Percentiles rank a stretch among this genome's conserved stretches.
phyloP scores from a whole-genome alignment of 2,888 invertebrate species.

The Toxonevra muliebris region DNA sequence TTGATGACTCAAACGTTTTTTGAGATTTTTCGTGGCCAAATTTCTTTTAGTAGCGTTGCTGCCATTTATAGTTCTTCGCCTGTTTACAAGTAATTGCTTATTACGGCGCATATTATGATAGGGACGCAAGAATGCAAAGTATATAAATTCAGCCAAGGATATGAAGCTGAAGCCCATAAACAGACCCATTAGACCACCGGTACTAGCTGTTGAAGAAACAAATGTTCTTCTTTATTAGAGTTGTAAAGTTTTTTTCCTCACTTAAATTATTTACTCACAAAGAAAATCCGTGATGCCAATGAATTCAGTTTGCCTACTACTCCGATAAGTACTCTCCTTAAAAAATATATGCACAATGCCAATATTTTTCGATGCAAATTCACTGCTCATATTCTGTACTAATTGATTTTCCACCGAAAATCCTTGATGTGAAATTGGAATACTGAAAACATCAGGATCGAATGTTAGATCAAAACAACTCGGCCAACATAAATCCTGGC shows the following conservation, averaged over 20 bases:
- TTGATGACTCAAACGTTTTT: no score
- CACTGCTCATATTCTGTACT: constrained; percentile 37
- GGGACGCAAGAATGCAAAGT: constrained; percentile 72
- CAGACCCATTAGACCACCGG: constrained; percentile 79
- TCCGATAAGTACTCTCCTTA: constrained; percentile 73
- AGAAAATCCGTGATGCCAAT: constrained; percentile 82
- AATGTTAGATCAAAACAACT: constrained; percentile 76
- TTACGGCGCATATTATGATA: constrained; percentile 47
- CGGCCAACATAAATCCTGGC: constrained; percentile 70
- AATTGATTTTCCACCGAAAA: constrained; percentile 33
- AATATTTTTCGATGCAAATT: constrained; percentile 67
- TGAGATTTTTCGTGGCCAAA: no score
- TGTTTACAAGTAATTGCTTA: not conserved
- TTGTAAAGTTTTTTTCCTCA: no score
- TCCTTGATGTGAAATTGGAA: constrained; percentile 63
- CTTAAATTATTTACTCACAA: constrained; percentile 74
- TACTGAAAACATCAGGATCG: constrained; percentile 69
- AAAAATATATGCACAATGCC: constrained; percentile 77
- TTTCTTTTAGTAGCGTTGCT: no score
- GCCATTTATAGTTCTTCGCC: no score
- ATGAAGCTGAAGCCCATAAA: constrained; percentile 84
- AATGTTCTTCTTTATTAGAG: no score
- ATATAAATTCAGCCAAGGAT: constrained; percentile 77
- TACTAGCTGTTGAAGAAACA: constrained; percentile 71
- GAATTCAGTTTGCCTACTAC: constrained; percentile 76